Conservation (phyloP, 30 jellyfish, hydroid and myxozoan species). For the Hydractinia symbiolongicarpus region DNA sequence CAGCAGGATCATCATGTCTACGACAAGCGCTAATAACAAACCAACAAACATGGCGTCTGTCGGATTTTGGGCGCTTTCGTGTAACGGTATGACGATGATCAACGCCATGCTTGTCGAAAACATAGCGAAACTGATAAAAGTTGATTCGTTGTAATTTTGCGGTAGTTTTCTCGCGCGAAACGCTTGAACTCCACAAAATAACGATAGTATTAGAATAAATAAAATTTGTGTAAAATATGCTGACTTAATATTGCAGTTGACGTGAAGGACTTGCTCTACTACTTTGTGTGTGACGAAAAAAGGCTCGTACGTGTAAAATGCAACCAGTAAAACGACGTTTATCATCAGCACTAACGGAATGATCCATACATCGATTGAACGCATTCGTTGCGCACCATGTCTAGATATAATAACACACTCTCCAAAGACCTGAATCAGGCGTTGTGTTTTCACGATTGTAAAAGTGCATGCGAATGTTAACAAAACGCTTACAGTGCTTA, state of each 20-base stretch:
- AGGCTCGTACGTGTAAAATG: not conserved
- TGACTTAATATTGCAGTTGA: not conserved
- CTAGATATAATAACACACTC: not conserved
- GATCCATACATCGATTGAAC: not conserved
- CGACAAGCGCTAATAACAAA: not conserved
- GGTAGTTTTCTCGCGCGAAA: constrained; percentile 37
- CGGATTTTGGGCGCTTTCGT: not conserved
- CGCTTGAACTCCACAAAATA: constrained; percentile 16
- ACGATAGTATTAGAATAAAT: not conserved
- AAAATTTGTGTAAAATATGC: not conserved
- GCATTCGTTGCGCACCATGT: not conserved
- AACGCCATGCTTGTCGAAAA: not conserved
- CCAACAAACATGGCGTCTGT: not conserved
- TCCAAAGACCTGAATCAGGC: constrained; percentile 10
- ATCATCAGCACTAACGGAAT: not conserved
- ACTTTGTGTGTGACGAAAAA: not conserved
- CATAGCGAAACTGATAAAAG: constrained; percentile 16
- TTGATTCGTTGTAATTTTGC: constrained; percentile 21
- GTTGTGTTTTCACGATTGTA: constrained; percentile 24
- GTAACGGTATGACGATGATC: not conserved
- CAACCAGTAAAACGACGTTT: not conserved
- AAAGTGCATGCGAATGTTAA: constrained; percentile 7
- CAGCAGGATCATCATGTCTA: not conserved
- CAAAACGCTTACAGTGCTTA: not conserved
- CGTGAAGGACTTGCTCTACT: not conserved